Evolutionary conservation across 2,113 vertebrate species (phyloP), one percentile per base, ranked within the genome.

Genomic region (Coryphaenoides rupestris): DNA sequence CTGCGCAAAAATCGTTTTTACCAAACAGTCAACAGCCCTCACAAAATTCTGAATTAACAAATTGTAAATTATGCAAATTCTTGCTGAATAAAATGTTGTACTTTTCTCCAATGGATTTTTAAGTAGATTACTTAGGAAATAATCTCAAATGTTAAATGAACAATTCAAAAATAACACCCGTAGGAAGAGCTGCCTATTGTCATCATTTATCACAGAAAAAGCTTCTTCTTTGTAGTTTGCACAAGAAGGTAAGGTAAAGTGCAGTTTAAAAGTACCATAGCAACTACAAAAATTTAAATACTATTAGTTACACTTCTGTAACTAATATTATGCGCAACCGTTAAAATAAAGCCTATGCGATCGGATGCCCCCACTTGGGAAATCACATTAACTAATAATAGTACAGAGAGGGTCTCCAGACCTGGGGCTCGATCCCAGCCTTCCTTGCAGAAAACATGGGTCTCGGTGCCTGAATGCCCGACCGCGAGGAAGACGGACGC

Each of bases 371-470:
- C 65, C 64, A 47, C 57, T 63, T 46, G 40, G 74, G 63, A 68
- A 58, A 62, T 75, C 45, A 58, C 14, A 0, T 87, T 86, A 80
- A 60, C 69, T 83, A 85, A 75, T 94, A 95, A 85, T 89, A 91
- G 70, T 89, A 95, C 78, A 92, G 90, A 78, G 92, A 93, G 74
- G 97, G 96, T 86, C 90, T 98, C 96, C 97, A 99, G 95, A 99
- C 97, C 95, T 98, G 96, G 2, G 96, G 88, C 81, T 93, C 90
- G 58, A 98, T 94, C 61, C 96, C 96, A 1, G 92, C 93, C 3
- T 90, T 95, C 85, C 92, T 92, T 73, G 96, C 92, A 73, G 94
- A 98, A 89, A 96, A 99, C 16, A 89, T 94, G 15, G 97, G 97
- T 65, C 94, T 90, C 17, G 96, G 96, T 4, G 93, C 92, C 77